Evolutionary conservation across 2,797 vertebrate species (phyloP).

Genomic region (Leucoraja ocellata): DNA sequence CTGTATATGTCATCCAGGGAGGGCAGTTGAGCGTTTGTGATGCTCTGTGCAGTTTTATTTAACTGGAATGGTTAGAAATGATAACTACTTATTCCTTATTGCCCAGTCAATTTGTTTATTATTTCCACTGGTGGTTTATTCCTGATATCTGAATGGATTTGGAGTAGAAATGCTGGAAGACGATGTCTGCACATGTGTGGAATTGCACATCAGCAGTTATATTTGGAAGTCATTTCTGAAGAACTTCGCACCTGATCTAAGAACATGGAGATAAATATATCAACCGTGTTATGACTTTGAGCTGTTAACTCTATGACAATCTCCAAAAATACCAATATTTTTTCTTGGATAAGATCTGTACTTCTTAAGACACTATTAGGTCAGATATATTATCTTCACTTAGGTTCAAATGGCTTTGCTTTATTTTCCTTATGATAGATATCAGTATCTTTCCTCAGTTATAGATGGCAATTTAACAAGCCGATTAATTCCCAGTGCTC

Average conservation of each 20-base stretch:
- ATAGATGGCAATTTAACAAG: not conserved
- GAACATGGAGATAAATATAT: not conserved
- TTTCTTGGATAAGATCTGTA: not conserved
- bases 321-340: not conserved
- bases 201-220: not conserved
- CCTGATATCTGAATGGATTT: not conserved
- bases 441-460: not conserved
- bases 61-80: not conserved
- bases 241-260: not conserved
- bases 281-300: not conserved
- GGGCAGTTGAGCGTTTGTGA: too few species aligned
- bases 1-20: too few species aligned
- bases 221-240: not conserved
- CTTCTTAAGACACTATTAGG: not conserved
- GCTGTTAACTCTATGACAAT: not conserved
- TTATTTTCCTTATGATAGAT: not conserved
- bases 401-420: not conserved
- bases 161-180: not conserved
- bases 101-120: not conserved
- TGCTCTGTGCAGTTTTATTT: too few species aligned
- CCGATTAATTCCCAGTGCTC: not conserved
- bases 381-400: slow-evolving; percentile 23
- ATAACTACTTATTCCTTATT: not conserved
- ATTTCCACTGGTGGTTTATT: not conserved
- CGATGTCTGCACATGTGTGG: not conserved